Base-by-base conservation (phyloP, 1,140 invertebrate species). In the Platorchestia sp. region DNA sequence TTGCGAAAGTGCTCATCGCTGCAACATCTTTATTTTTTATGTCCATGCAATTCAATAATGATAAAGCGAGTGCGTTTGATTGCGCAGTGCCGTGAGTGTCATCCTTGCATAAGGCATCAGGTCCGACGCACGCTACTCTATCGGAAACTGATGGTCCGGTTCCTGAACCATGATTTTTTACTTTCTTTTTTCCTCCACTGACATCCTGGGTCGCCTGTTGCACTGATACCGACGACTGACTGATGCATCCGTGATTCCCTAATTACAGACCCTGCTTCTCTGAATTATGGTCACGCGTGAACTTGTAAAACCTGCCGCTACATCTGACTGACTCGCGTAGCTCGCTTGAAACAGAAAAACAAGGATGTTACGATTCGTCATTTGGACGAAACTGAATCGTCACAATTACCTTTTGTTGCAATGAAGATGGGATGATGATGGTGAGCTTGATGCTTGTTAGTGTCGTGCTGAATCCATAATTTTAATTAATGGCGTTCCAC, bases 31-130 rank as follows among this genome's bases (percentile, higher is more conserved):
- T 44, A 42, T 41, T 89, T 89, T 89, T 89, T 89, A 44, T 42
- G 41, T 3, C 87, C n/a, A 75, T 75, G 41, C n/a, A 89, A 89
- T 89, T 89, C 87, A 89, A 89, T 89, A 89, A 89, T 93, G 91
- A 93, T 93, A 93, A 93, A 93, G 91, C 40, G 91, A 93, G 87
- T 89, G 87, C 87, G 87, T 89, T 89, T 89, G 87, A 89, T 89
- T 89, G 87, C 43, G 43, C n/a, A 41, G 41, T 89, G n/a, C 87
- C 87, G 87, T 89, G 87, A 89, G 43, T 89, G n/a, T 89, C 87
- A 89, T 89, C 87, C 87, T 89, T 89, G 87, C 87, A 93, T 93
- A 45, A 93, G 40, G 45, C 45, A 93, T 14, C 40, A 44, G 45
- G 36, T 47, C 41, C 91, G 45, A 5, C 45, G 43, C 91, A 93